Base-by-base conservation (phyloP, 2,888 invertebrate genomes). In the Gisinianus flammeolus region DNA sequence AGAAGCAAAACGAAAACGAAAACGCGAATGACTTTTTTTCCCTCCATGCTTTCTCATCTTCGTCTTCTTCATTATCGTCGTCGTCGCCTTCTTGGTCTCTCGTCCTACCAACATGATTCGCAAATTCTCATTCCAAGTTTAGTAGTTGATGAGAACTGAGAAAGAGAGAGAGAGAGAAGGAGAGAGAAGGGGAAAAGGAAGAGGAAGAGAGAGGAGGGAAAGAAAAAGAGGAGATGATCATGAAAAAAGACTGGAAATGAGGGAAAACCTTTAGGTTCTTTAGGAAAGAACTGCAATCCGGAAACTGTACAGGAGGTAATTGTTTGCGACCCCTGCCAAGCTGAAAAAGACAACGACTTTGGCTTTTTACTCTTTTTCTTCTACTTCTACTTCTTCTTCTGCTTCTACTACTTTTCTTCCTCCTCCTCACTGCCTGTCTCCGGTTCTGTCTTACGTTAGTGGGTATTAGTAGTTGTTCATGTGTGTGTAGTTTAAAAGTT, bases 311-410 rank as follows among this genome's bases (percentile, higher is more conserved):
- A 67, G 68, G 68, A 69, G 56, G 69, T 68, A 76, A 76, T 76
- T 76, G 76, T 76, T 76, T 58, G 33, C 76, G 68, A 76, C 76
- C 76, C 76, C 68, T 76, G 76, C 69, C 35, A 68, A 24, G 76
- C 56, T 19, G 58, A 31, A 30, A 69, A 69, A 64, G 74, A 68
- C 62, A 28, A 30, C 26, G 12, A 30, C 30, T 54, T 31, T 2
- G 66, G 22, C 35, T 35, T 8, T 1, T 5, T 24, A 33, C 22
- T 66, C 66, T 66, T n/a, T 16, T 64, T 75, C 64, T 54, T 30
- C 30, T 19, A 28, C 28, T 54, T 64, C 4, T 67, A 35, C 35
- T 22, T n/a, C 5, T n/a, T 31, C 4, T 19, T 67, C 31, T 30
- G 16, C 31, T 31, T 66, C 22, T 66, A n/a, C 54, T 54, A 16